phyloP scores from a whole-genome alignment of 2,888 invertebrate species.

The Eupithecia dodoneata region DNA sequence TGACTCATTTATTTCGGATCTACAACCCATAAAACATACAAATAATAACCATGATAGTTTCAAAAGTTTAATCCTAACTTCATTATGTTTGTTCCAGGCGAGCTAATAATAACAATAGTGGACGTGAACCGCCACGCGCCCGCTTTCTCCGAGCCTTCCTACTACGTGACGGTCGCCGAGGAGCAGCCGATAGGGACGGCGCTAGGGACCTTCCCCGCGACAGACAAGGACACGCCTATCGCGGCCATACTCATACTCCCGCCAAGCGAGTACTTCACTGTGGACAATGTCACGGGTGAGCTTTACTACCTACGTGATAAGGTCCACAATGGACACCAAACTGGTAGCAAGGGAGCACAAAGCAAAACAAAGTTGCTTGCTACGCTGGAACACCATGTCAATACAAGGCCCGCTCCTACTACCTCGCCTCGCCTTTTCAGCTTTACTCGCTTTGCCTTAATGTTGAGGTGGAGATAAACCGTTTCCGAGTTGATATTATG shows the following conservation, averaged over 20 bases:
- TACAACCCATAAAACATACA: too few species aligned
- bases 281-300: conserved; percentile 91
- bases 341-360: background rate
- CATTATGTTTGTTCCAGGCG: conserved; percentile 62
- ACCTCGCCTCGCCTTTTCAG: background rate
- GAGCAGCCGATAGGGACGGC: conserved; percentile 92
- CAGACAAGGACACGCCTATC: conserved; percentile 93
- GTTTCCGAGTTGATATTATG: background rate
- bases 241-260: conserved; percentile 89
- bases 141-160: conserved; percentile 74
- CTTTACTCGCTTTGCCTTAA: background rate
- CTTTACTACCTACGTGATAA: background rate
- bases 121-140: conserved; percentile 89
- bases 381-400: background rate
- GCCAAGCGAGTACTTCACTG: conserved; percentile 89
- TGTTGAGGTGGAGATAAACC: background rate
- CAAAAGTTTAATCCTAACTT: background rate
- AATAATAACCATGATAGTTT: too few species aligned
- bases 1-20: too few species aligned
- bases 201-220: conserved; percentile 90
- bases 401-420: background rate
- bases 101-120: conserved; percentile 87
- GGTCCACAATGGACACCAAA: background rate
- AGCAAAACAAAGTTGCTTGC: background rate
- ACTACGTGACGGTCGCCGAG: conserved; percentile 85